Conservation (phyloP, 1,140 invertebrate genomes). For the Theocolax elegans region DNA sequence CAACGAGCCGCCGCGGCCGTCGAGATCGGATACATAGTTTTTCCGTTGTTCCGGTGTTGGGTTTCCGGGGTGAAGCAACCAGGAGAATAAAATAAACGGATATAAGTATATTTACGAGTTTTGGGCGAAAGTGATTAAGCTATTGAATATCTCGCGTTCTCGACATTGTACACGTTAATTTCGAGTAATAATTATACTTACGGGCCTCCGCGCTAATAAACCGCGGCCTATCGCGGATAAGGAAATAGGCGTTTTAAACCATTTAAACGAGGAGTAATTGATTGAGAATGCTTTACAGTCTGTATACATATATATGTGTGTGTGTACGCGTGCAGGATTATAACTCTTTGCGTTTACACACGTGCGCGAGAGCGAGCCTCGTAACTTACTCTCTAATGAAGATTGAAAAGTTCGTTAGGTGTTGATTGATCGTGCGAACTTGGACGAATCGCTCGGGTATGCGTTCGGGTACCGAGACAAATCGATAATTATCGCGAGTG, state of each 20-base stretch:
- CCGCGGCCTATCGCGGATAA: slow-evolving; percentile 20
- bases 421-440: slow-evolving; percentile 28
- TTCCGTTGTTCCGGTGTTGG: no score
- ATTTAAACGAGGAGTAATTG: neutral
- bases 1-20: neutral
- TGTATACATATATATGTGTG: neutral
- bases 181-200: no score
- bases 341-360: no score
- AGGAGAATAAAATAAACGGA: no score
- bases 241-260: slow-evolving; percentile 10
- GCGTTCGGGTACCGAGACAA: neutral
- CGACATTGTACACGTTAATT: no score
- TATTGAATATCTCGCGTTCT: no score
- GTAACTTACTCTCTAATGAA: slow-evolving; percentile 23
- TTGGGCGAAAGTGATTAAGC: no score
- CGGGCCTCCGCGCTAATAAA: no score
- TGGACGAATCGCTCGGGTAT: neutral
- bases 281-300: neutral
- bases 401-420: slow-evolving; percentile 24
- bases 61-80: no score
- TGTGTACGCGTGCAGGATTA: neutral
- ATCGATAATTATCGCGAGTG: neutral
- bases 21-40: no score
- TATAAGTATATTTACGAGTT: no score
- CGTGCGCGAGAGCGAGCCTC: no score